phyloP scores from a whole-genome alignment of 2,113 vertebrate genomes.

The Seriola rivoliana region DNA sequence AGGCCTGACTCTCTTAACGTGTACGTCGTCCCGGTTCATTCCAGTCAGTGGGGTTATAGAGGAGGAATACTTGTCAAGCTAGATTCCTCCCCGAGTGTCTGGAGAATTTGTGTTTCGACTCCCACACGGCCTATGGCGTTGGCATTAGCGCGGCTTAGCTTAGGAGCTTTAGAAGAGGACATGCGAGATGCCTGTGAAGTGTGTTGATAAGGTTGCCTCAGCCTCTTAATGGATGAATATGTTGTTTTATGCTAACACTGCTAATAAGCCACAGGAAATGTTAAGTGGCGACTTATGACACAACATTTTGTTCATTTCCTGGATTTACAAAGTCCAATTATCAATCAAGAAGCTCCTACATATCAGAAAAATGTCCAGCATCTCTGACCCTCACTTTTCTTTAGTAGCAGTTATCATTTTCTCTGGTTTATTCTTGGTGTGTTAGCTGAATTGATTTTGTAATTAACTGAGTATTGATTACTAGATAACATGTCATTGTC shows the following conservation, averaged over 20 bases:
- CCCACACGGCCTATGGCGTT: conserved; percentile 41
- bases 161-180: conserved; percentile 45
- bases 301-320: conserved; percentile 6
- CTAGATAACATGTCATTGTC: conserved; percentile 11
- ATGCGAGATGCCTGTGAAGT: conserved; percentile 43
- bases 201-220: conserved; percentile 24
- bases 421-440: not conserved
- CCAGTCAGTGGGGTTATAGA: conserved; percentile 17
- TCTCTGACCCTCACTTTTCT: not conserved
- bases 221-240: conserved; percentile 30
- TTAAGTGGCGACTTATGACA: not conserved
- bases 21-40: conserved; percentile 27
- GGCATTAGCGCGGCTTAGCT: conserved; percentile 56
- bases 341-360: not conserved
- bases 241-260: conserved; percentile 5
- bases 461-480: conserved; percentile 41
- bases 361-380: not conserved
- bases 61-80: conserved; percentile 41
- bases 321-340: not conserved
- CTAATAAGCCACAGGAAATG: not conserved
- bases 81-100: conserved; percentile 39
- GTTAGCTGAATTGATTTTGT: conserved; percentile 25
- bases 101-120: conserved; percentile 43
- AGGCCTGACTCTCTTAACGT: conserved; percentile 23
- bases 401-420: not conserved